Percentiles rank a stretch among this genome's conserved stretches.
phyloP scores from a whole-genome alignment of 2,888 invertebrate genomes.

The Nipponacmea schrenckii region DNA sequence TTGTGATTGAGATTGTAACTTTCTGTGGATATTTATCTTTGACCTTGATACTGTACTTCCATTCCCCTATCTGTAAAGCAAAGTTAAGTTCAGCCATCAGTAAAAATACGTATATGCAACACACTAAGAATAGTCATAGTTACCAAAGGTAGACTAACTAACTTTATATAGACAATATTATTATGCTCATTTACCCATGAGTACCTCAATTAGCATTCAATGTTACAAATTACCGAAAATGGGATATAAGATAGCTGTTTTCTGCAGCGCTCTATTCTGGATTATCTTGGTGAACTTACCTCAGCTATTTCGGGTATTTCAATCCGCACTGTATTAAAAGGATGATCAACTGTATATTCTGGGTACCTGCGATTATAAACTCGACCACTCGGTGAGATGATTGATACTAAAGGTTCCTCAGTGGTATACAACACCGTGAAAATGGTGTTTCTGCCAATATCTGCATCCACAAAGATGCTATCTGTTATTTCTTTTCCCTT shows the following conservation, averaged over 20 bases:
- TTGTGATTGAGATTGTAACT: slow-evolving; percentile 28
- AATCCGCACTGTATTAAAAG: slow-evolving; percentile 29
- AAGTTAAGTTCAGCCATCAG: too few species aligned
- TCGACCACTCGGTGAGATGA: slow-evolving; percentile 36
- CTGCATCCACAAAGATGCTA: slow-evolving; percentile 29
- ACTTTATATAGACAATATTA: too few species aligned
- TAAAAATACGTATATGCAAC: too few species aligned
- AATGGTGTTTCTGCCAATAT: slow-evolving; percentile 27
- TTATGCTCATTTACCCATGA: too few species aligned
- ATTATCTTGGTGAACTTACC: slow-evolving; percentile 18
- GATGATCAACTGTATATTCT: slow-evolving; percentile 29
- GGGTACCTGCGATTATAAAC: slow-evolving; percentile 31
- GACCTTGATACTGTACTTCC: slow-evolving; percentile 25
- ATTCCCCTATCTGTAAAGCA: slow-evolving; percentile 25
- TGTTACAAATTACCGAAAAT: too few species aligned
- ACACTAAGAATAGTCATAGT: too few species aligned
- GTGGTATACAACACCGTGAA: slow-evolving; percentile 37
- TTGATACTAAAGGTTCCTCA: slow-evolving; percentile 25
- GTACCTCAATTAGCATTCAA: too few species aligned
- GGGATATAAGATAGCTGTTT: too few species aligned
- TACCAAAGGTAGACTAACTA: too few species aligned
- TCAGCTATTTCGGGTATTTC: slow-evolving; percentile 27
- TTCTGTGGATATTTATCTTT: slow-evolving; percentile 1
- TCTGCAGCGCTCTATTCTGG: too few species aligned
- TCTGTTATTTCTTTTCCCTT: slow-evolving; percentile 8